Evolutionary conservation across 2,888 invertebrate genomes (phyloP).

Genomic region (Villa cingulata): DNA sequence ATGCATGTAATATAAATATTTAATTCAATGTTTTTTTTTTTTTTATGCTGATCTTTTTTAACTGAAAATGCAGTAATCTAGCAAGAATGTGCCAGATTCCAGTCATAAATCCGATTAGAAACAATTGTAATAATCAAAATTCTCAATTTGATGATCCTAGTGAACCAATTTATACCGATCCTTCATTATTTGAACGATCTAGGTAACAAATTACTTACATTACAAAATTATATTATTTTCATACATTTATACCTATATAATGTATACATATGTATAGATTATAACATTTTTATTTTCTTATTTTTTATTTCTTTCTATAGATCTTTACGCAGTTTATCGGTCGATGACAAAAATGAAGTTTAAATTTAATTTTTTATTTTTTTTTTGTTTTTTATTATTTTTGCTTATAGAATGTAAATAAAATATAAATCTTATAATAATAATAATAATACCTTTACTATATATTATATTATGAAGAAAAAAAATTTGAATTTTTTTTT

Average conservation of each 20-base stretch:
- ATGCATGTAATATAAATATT: no score
- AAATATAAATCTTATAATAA: no score
- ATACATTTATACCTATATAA: neutral
- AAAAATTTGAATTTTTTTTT: no score
- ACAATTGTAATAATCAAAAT: conserved; percentile 36
- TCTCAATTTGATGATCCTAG: conserved; percentile 69
- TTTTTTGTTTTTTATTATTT: no score
- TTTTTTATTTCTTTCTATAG: conserved; percentile 17
- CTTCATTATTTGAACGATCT: conserved; percentile 76
- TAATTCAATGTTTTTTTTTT: conserved; percentile 3
- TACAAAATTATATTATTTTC: neutral
- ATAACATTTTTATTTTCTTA: neutral
- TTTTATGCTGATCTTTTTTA: conserved; percentile 1
- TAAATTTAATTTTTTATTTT: neutral
- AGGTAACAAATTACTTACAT: conserved; percentile 35
- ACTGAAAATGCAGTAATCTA: conserved; percentile 26
- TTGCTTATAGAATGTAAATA: no score
- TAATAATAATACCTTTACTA: no score
- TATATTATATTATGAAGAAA: no score
- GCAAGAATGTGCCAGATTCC: conserved; percentile 37
- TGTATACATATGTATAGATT: no score
- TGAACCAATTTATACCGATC: conserved; percentile 87
- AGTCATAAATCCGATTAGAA: conserved; percentile 38
- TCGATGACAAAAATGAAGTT: conserved; percentile 22
- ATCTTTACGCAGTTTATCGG: conserved; percentile 33